Conservation (phyloP, 2,113 vertebrate species). For the Maylandia zebra region DNA sequence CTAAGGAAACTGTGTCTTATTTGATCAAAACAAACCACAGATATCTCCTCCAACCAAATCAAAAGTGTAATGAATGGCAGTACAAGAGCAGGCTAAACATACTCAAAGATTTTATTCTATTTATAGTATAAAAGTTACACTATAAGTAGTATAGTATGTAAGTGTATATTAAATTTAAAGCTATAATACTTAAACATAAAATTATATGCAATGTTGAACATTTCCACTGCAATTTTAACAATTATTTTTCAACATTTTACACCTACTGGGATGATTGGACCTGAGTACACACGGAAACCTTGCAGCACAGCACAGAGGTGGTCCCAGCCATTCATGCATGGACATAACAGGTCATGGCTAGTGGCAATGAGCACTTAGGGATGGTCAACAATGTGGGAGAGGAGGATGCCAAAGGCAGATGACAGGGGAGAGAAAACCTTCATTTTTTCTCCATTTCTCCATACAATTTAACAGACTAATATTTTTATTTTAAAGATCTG, state of each 20-base stretch:
- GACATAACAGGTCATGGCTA: conserved; percentile 23
- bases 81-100: not conserved
- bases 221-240: not conserved
- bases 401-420: not conserved
- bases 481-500: not conserved
- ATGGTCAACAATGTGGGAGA: not conserved
- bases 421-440: not conserved
- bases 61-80: not conserved
- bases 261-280: not conserved
- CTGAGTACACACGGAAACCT: not conserved
- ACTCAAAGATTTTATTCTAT: not conserved
- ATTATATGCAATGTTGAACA: not conserved
- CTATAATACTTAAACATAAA: not conserved
- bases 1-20: not conserved
- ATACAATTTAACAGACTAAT: not conserved
- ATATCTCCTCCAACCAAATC: not conserved
- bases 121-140: not conserved
- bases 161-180: not conserved
- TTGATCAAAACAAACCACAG: not conserved
- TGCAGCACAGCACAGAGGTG: not conserved
- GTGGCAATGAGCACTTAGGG: conserved; percentile 16
- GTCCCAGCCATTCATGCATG: conserved; percentile 19
- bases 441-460: not conserved
- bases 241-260: not conserved
- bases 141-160: not conserved